Percentiles rank a stretch among this genome's conserved stretches.
Evolutionary conservation across 2,888 invertebrate genomes (phyloP).

Genomic region (Eupeodes luniger): DNA sequence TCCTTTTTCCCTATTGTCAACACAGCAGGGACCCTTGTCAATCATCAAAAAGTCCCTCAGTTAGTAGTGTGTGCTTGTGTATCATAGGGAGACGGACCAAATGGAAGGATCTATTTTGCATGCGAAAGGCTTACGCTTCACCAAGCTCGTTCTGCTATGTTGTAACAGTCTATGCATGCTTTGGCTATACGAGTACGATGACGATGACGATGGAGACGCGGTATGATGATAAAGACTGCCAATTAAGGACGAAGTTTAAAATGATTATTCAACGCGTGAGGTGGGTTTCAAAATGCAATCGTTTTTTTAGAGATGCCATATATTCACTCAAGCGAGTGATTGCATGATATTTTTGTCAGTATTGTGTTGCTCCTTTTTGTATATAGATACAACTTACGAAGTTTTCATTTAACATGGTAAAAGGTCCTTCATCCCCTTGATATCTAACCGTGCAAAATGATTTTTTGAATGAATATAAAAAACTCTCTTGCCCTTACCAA

Average conservation of each 20-base stretch:
- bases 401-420: no score
- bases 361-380: no score
- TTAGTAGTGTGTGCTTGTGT: neutral
- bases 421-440: no score
- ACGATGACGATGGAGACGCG: no score
- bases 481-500: no score
- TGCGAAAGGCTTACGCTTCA: slow-evolving; percentile 20
- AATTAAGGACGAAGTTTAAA: slow-evolving; percentile 70
- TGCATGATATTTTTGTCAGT: no score
- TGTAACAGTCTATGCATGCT: neutral
- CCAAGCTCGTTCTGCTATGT: neutral
- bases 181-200: neutral
- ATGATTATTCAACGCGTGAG: slow-evolving; percentile 67
- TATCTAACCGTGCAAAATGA: no score
- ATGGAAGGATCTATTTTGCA: slow-evolving; percentile 27
- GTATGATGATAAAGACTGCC: slow-evolving; percentile 47
- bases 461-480: no score
- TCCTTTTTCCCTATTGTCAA: neutral
- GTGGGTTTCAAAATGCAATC: slow-evolving; percentile 51
- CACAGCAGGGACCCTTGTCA: slow-evolving; percentile 14
- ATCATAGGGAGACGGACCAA: neutral
- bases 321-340: no score
- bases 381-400: no score
- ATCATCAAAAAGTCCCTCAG: neutral
- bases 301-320: neutral